Evolutionary conservation across 2,888 invertebrate genomes (phyloP), one percentile per base, ranked within the genome.

Genomic region (Anticlea derivata): DNA sequence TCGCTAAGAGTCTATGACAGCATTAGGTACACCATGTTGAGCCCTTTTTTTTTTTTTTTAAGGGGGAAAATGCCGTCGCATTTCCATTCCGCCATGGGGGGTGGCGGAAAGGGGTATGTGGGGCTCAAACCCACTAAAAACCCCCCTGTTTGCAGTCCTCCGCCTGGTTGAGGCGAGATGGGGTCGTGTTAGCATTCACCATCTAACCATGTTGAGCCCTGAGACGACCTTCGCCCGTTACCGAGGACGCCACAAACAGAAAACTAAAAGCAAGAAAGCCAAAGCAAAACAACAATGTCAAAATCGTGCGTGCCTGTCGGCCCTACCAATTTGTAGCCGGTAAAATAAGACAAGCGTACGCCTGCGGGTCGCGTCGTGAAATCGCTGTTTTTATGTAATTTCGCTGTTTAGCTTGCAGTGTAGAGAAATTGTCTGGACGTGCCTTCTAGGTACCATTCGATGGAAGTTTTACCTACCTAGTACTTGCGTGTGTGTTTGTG

Each of bases 281-380:
- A 47, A 72, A 69, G 52, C 68, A 71, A 79, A 69, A 65, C 61
- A 57, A 46, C 33, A 67, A 65, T 55, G 54, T 27, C 53, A 61
- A 55, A 51, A 55, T 50, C 72, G 74, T 71, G 75, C 77, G 78
- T 74, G 77, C 69, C 62, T 17, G 68, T 73, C 62, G 71, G 65
- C 70, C 71, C 73, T 71, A 80, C 78, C 80, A 84, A 84, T 84
- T 84, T 84, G 84, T 84, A 78, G 65, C 59, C 61, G 64, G 61
- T 66, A 71, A 75, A 79, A 76, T 73, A 78, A 78, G 69, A 60
- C 52, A 50, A 55, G 44, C 34, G n/a, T 41, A 30, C 33, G 55
- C 53, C 48, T 23, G 53, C 40, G 38, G 58, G 37, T 58, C 31
- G 40, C 13, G 30, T 27, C 30, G 39, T 24, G 7, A 13, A 29